Percentiles rank a stretch among this genome's conserved stretches.
Conservation (phyloP, 2,797 vertebrate genomes). For the Borostomias antarcticus region DNA sequence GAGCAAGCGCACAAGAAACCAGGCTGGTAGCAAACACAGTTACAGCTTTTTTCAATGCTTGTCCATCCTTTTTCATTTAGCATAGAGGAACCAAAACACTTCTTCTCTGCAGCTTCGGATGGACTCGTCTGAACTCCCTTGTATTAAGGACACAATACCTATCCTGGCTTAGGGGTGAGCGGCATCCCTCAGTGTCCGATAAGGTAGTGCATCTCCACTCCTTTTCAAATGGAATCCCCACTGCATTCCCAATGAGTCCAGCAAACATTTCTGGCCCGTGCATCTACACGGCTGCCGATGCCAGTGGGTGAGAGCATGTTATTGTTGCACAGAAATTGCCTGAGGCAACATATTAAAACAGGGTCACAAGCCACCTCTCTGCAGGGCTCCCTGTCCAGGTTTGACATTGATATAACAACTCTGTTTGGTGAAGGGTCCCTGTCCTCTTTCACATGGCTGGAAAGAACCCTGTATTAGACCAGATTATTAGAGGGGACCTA, state of each 20-base stretch:
- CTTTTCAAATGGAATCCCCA: conserved; percentile 12
- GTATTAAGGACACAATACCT: background rate
- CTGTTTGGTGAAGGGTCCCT: conserved; percentile 38
- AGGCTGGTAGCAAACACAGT: background rate
- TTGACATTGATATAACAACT: conserved; percentile 45
- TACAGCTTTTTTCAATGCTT: background rate
- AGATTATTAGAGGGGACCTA: conserved; percentile 12
- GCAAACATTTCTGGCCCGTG: conserved; percentile 27
- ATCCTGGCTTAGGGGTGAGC: background rate
- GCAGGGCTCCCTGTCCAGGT: conserved; percentile 45
- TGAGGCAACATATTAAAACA: conserved; percentile 62
- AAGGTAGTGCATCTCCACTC: background rate
- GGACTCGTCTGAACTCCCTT: background rate
- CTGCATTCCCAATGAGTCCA: conserved; percentile 12
- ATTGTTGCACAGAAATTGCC: conserved; percentile 55
- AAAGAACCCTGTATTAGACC: background rate
- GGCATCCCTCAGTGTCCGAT: background rate
- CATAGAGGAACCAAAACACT: background rate
- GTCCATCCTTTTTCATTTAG: background rate
- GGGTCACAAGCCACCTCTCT: conserved; percentile 57
- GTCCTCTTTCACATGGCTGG: background rate
- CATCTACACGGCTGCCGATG: conserved; percentile 49
- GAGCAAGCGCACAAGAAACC: background rate
- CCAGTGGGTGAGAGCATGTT: conserved; percentile 43
- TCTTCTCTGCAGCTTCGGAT: background rate